Evolutionary conservation across 2,113 vertebrate genomes (phyloP).

Genomic region (Brachypteracias leptosomus): DNA sequence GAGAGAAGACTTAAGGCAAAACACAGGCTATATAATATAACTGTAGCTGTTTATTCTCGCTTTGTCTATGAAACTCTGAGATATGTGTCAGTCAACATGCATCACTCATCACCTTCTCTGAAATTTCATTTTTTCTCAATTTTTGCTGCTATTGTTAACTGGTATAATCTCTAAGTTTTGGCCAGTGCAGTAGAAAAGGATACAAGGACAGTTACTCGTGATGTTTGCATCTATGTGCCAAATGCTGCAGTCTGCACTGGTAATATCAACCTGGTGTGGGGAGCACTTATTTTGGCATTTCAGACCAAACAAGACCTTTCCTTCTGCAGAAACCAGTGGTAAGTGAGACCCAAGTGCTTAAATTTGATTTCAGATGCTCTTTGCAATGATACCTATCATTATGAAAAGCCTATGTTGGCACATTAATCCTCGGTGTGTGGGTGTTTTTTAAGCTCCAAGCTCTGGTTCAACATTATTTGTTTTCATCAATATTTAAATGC

Average conservation of each 20-base stretch:
- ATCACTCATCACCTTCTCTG: not conserved
- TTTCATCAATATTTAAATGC: not conserved
- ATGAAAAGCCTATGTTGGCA: not conserved
- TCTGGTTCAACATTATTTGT: not conserved
- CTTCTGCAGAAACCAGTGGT: not conserved
- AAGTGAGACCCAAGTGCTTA: not conserved
- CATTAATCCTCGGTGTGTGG: not conserved
- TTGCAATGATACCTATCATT: not conserved
- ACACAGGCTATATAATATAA: not conserved
- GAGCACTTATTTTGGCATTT: not conserved
- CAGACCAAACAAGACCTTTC: not conserved
- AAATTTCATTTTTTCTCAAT: not conserved
- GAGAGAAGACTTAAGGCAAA: not conserved
- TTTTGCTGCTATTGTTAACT: not conserved
- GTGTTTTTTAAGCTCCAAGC: not conserved
- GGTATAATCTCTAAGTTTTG: not conserved
- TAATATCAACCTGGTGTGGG: not conserved
- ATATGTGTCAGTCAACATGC: not conserved
- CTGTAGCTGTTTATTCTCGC: not conserved
- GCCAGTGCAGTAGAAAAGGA: not conserved
- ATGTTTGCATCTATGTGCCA: not conserved
- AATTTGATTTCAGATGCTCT: not conserved
- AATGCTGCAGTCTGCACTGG: not conserved
- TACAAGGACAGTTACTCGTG: not conserved
- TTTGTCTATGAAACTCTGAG: not conserved